Conservation (phyloP, 1,140 invertebrate genomes). For the Lepidotrigona ventralis region DNA sequence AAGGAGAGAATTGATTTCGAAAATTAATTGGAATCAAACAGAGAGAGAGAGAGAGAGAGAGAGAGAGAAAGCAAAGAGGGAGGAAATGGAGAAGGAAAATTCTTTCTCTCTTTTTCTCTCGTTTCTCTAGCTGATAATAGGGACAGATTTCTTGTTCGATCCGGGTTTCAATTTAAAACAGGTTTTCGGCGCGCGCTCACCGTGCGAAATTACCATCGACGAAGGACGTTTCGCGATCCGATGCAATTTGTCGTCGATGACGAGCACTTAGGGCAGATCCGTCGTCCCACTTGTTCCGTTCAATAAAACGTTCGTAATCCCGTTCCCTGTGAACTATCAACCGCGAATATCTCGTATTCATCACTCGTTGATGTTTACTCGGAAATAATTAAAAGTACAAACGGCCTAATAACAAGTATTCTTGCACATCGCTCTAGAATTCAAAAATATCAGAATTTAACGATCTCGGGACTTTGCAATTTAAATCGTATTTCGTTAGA, state of each 20-base stretch:
- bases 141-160: constrained; percentile 19
- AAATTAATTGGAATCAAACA: no score
- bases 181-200: constrained; percentile 20
- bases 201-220: constrained; percentile 26
- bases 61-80: no score
- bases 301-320: constrained; percentile 34
- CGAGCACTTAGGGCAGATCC: constrained; percentile 9
- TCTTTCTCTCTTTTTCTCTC: neutral
- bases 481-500: no score
- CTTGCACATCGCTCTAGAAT: no score
- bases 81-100: neutral
- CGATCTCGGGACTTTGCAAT: no score
- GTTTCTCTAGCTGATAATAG: constrained; percentile 1
- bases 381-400: neutral
- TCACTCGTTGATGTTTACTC: neutral
- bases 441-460: no score
- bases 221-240: neutral
- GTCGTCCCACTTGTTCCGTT: constrained; percentile 10
- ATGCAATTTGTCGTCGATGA: constrained; percentile 37
- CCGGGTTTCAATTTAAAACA: constrained; percentile 42
- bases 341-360: neutral
- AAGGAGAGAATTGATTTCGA: no score
- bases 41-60: no score
- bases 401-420: neutral
- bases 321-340: neutral